Evolutionary conservation across 2,888 invertebrate genomes (phyloP).

Genomic region (Tricholauxania praeusta): DNA sequence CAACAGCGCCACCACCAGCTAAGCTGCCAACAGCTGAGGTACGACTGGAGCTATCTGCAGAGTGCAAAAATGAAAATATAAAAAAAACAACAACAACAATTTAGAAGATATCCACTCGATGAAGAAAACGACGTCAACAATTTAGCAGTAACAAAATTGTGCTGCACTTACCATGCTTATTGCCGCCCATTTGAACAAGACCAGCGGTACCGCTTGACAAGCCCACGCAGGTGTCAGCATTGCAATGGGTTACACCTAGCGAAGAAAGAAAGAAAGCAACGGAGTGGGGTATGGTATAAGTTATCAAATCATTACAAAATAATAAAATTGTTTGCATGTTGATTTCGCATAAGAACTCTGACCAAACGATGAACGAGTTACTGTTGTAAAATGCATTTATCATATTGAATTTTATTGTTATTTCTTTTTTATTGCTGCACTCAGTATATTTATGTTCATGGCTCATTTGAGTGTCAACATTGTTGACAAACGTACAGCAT

Average conservation of each 20-base stretch:
- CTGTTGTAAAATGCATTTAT: too few species aligned
- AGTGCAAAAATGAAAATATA: background rate
- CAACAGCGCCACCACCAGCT: constrained; percentile 26
- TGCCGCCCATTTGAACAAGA: constrained; percentile 53
- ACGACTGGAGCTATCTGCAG: background rate
- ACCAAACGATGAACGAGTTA: too few species aligned
- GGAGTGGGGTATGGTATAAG: background rate
- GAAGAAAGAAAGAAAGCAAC: background rate
- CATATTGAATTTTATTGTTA: too few species aligned
- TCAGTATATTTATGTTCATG: too few species aligned
- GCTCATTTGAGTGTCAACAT: too few species aligned
- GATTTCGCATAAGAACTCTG: too few species aligned
- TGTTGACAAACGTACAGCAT: too few species aligned
- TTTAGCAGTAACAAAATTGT: too few species aligned
- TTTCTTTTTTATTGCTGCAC: too few species aligned
- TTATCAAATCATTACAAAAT: background rate
- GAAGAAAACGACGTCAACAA: too few species aligned
- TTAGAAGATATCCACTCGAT: background rate
- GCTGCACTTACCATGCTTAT: constrained; percentile 60
- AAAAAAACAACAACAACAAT: background rate
- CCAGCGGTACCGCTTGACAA: constrained; percentile 68
- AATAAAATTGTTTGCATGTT: too few species aligned
- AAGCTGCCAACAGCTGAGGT: constrained; percentile 10
- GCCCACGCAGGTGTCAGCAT: constrained; percentile 67
- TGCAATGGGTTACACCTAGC: constrained; percentile 62